Evolutionary conservation across 1,140 invertebrate species (phyloP), one percentile per base, ranked within the genome.

Genomic region (Trichomalopsis sarcophagae): DNA sequence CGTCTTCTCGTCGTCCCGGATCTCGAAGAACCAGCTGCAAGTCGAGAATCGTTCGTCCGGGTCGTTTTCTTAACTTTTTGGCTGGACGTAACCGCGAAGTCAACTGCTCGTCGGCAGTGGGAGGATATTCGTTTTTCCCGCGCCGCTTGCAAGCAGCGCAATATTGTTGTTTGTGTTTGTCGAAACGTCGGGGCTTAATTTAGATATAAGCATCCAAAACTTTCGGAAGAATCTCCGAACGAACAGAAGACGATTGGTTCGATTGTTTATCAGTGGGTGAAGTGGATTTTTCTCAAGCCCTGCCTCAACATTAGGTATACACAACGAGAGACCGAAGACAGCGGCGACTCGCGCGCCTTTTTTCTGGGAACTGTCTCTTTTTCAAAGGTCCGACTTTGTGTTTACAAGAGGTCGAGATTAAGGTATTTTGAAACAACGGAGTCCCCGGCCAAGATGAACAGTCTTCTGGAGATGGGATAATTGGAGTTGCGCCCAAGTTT

Each of bases 71-170:
- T 17, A 10, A 50, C 47, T 2, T 36, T 36, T 36, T 6, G 5
- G 4, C 5, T 13, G 9, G 47, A 13, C 13, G 2, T 5, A 50
- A 13, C 4, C 2, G 14, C 47, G 47, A 17, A 50, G 4, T 14
- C 13, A 17, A 50, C 44, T 14, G 62, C 9, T 44, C 3, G 66
- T 17, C 66, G 6, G 7, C 23, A n/a, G 11, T 23, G 66, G 9
- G 23, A 68, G 23, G 14, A 62, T 33, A 66, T 84, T 84, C 71
- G 17, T 79, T 84, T 84, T 84, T 84, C 77, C 83, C 69, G 77
- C 83, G 68, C 17, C 9, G 30, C 69, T 84, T 78, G n/a, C 23
- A 23, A 50, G 47, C 47, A 14, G 1, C 5, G 47, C 21, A 69
- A 21, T 69, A n/a, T 17, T 27, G 3, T 27, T 68, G 13, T 27